Evolutionary conservation across 2,113 vertebrate genomes (phyloP), one percentile per base, ranked within the genome.

Genomic region (Nyctibius bracteatus): DNA sequence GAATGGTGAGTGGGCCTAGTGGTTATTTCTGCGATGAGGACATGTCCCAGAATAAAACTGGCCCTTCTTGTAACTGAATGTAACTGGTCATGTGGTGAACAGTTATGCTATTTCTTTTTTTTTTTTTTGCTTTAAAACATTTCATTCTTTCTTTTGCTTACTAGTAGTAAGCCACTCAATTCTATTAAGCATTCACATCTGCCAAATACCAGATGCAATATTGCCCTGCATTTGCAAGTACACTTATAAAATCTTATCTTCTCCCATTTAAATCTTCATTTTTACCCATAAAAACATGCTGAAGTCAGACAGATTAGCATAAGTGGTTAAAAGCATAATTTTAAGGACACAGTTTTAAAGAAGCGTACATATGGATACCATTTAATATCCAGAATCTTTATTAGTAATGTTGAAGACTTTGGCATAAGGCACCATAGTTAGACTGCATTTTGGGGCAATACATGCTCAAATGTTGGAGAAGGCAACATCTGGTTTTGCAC

Each of bases 391-490:
- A 71, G 19, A 62, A 10, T 12, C 4, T 49, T 67, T 43, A 18
- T 30, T 17, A 61, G 5, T 14, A 13, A 43, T 18, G 8, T 47
- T 74, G 74, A 51, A 24, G 33, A 41, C 59, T 65, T 17, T 17
- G 14, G 43, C 24, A 25, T 14, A 35, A 75, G 30, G 35, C 41
- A 52, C 15, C 14, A 44, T 9, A 78, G 20, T 25, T 51, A 70
- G 9, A 58, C 37, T n/a, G 37, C 10, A 71, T 54, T 91, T 82
- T 66, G 13, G 35, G 51, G 13, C 3, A 46, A 37, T 6, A 35
- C 0, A 1, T 9, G 9, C 30, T 24, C 39, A 8, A 3, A 3
- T 20, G 35, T 19, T 47, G 21, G 8, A 81, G 16, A 30, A 25
- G 10, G 10, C 13, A 59, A 52, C 8, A 17, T 23, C 49, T 81